These are phyloP conservation scores for Cryptus viduatorius DNA, from an alignment of 2,888 invertebrate genomes.

Conservation along the genomic window DNA sequence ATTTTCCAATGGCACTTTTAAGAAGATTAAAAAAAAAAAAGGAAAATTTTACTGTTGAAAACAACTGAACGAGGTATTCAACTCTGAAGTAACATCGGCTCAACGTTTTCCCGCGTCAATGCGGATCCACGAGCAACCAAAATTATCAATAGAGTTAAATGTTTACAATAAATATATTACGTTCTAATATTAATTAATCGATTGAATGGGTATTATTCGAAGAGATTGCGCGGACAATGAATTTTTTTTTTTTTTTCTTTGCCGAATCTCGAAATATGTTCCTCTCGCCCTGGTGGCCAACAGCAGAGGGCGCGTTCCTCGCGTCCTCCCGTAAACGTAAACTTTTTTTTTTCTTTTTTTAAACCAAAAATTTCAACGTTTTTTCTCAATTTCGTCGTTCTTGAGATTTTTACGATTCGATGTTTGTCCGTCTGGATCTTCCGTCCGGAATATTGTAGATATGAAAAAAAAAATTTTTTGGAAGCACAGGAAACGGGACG, in stretches of 20 bases:
- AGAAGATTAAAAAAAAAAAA: constrained; percentile 13
- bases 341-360: constrained; percentile 10
- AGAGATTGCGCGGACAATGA: constrained; percentile 29
- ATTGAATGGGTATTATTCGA: constrained; percentile 37
- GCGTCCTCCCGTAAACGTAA: constrained; percentile 16
- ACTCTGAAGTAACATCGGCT: neutral
- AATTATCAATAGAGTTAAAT: constrained; percentile 54
- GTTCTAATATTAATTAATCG: constrained; percentile 49
- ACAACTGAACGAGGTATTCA: constrained; percentile 6
- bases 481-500: neutral
- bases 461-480: neutral
- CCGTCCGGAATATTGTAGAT: constrained; percentile 41
- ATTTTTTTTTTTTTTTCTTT: constrained; percentile 33
- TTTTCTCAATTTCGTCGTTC: constrained; percentile 10
- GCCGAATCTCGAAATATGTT: constrained; percentile 11
- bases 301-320: constrained; percentile 1
- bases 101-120: neutral
- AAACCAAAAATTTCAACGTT: neutral
- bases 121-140: constrained; percentile 31
- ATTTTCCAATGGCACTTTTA: constrained; percentile 43
- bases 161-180: constrained; percentile 60
- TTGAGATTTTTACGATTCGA: constrained; percentile 11
- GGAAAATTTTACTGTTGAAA: constrained; percentile 27
- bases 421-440: constrained; percentile 18
- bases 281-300: constrained; percentile 44